phyloP scores from a whole-genome alignment of 1,140 invertebrate species.

The Achroia grisella region DNA sequence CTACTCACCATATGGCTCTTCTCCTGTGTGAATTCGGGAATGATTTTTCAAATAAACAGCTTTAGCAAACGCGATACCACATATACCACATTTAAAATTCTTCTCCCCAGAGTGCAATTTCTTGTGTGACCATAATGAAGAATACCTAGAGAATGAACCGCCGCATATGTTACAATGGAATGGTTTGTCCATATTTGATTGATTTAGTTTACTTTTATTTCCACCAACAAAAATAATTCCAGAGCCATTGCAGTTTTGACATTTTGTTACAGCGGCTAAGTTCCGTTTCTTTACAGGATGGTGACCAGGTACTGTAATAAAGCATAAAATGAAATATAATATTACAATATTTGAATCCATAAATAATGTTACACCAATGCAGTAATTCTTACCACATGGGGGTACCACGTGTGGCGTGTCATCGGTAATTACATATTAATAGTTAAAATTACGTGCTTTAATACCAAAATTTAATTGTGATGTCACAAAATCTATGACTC shows the following conservation, averaged over 20 bases:
- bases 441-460: too few relatives aligned
- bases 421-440: too few relatives aligned
- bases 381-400: too few relatives aligned
- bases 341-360: too few relatives aligned
- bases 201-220: constrained; percentile 68
- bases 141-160: constrained; percentile 87
- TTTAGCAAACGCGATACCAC: constrained; percentile 94
- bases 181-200: constrained; percentile 81
- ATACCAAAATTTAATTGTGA: too few relatives aligned
- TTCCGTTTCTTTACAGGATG: constrained; percentile 89
- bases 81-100: constrained; percentile 93
- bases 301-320: constrained; percentile 75
- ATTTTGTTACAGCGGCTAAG: constrained; percentile 87
- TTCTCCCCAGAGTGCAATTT: constrained; percentile 90
- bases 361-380: too few relatives aligned
- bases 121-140: constrained; percentile 89
- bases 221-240: constrained; percentile 88
- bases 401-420: too few relatives aligned
- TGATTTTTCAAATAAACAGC: constrained; percentile 94
- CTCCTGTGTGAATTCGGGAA: constrained; percentile 86
- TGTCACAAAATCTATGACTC: too few relatives aligned
- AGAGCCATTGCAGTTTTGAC: constrained; percentile 90
- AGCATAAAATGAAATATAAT: constrained; percentile 4
- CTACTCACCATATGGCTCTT: constrained; percentile 85
- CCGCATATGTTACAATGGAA: constrained; percentile 92